phyloP scores from a whole-genome alignment of 2,113 vertebrate genomes.

The Tyto alba region DNA sequence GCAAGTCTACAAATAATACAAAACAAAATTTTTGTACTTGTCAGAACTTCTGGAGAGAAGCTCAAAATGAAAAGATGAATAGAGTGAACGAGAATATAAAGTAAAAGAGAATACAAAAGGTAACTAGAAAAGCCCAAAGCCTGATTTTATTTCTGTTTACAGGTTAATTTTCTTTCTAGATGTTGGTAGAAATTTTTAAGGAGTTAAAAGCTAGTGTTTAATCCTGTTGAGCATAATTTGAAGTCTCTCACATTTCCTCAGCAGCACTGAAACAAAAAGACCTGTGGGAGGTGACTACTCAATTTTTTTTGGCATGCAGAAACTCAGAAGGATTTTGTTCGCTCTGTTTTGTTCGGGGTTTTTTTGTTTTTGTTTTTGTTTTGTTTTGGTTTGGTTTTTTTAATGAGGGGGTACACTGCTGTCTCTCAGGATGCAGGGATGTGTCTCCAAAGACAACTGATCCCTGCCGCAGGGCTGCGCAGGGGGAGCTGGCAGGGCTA shows the following conservation, averaged over 20 bases:
- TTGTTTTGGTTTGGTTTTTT: neutral
- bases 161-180: neutral
- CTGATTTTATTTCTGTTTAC: neutral
- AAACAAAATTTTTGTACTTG: neutral
- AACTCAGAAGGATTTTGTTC: neutral
- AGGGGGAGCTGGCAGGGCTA: neutral
- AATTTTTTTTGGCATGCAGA: neutral
- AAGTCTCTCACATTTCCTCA: neutral
- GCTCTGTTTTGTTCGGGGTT: neutral
- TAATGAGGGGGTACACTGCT: neutral
- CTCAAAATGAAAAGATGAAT: neutral
- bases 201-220: neutral
- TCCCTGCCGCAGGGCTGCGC: neutral
- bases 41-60: neutral
- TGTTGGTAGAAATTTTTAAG: neutral
- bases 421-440: neutral
- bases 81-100: neutral
- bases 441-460: neutral
- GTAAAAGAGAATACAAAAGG: neutral
- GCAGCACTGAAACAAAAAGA: neutral
- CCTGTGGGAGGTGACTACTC: neutral
- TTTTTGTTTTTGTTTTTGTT: neutral
- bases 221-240: neutral
- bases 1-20: neutral
- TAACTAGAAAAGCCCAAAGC: neutral